Evolutionary conservation across 1,140 invertebrate genomes (phyloP).

Genomic region (Nebria ingens): DNA sequence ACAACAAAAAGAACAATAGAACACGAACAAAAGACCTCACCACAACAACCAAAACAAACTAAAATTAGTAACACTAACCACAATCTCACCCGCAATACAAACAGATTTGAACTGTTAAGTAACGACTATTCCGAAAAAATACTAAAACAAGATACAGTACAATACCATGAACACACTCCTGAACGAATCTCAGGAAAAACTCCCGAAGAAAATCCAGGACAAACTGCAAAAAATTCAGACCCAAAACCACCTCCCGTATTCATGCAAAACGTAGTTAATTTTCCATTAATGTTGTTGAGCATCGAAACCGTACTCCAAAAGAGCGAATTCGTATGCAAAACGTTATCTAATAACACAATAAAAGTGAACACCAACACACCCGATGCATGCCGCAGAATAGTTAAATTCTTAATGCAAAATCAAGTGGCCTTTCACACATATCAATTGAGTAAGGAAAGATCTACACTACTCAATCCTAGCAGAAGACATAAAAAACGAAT

Average conservation of each 20-base stretch:
- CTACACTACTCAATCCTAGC: conserved; percentile 1
- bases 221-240: too few species aligned
- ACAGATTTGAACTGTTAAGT: too few species aligned
- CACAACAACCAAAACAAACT: too few species aligned
- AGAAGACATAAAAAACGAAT: background rate
- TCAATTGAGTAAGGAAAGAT: background rate
- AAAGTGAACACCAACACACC: background rate
- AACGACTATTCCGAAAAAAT: too few species aligned
- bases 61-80: too few species aligned
- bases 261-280: background rate
- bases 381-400: background rate
- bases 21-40: too few species aligned
- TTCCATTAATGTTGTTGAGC: background rate
- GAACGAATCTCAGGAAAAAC: too few species aligned
- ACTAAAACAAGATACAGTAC: too few species aligned
- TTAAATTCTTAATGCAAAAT: background rate
- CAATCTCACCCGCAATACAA: too few species aligned
- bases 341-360: background rate
- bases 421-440: background rate
- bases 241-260: conserved; percentile 10
- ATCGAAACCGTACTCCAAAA: background rate
- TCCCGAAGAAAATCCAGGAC: too few species aligned
- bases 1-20: too few species aligned
- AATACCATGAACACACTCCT: too few species aligned
- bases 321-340: background rate